Base-by-base conservation (phyloP, 2,888 invertebrate species). In the Drosophila greeni region DNA sequence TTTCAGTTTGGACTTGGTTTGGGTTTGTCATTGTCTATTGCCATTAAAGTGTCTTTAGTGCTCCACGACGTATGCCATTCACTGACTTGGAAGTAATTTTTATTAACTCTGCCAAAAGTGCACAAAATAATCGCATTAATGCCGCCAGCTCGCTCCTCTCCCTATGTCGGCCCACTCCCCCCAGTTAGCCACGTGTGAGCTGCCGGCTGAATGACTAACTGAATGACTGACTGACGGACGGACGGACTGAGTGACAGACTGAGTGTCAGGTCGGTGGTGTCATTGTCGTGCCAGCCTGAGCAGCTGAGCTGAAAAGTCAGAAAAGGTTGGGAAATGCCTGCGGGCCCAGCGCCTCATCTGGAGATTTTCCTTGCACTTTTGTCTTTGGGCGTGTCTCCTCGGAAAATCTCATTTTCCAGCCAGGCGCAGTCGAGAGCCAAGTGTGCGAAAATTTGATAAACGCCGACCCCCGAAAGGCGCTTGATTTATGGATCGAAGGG, bases 41-140 rank as follows among this genome's bases (percentile, higher is more conserved):
- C 72, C 84, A 85, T 85, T 82, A 82, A 85, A 82, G 68, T 70
- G 79, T 84, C 76, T 82, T 84, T 84, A 82, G 81, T 83, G 78
- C 56, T 40, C 40, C 33, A 53, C 53, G 76, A 64, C 82, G 75
- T 83, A 82, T 82, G 80, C 73, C 77, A 75, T 67, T 80, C 86
- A 86, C 47, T 87, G 87, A 75, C 42, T 80, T 74, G 87, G 85
- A 86, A 87, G 68, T 87, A 87, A 86, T 87, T 75, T 67, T 79
- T 72, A 79, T 86, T 79, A 86, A 79, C 80, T 82, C 71, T 78
- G 84, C 81, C 79, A 83, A 84, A 82, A 81, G 72, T 85, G 84
- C 84, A 84, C 77, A 83, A 76, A 72, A 82, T 84, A 84, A 84
- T 84, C 85, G 84, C 85, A 82, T 83, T 84, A 82, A 76, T 81